Conservation (phyloP, 2,113 vertebrate species). For the Phaethon lepturus region DNA sequence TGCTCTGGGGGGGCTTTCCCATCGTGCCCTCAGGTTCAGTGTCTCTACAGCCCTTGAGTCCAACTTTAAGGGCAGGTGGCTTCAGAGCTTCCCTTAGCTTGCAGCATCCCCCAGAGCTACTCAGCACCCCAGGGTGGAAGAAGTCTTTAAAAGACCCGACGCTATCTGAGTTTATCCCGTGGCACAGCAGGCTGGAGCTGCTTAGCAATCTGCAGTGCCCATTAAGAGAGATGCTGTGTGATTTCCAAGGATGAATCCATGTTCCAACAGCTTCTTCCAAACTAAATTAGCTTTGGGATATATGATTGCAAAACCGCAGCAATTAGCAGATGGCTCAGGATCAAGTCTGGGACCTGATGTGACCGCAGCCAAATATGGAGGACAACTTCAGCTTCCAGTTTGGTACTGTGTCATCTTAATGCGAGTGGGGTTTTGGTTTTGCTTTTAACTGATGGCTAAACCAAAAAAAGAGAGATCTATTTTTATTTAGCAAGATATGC, state of each 20-base stretch:
- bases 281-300: conserved; percentile 48
- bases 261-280: conserved; percentile 48
- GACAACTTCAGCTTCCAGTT: neutral
- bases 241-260: conserved; percentile 30
- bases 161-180: neutral
- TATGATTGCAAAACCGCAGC: conserved; percentile 18
- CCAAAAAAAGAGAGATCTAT: neutral
- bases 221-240: neutral
- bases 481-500: conserved; percentile 54
- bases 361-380: neutral
- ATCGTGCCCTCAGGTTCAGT: neutral
- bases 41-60: neutral
- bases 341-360: conserved; percentile 35
- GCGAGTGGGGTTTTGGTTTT: neutral
- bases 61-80: neutral
- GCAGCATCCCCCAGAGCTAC: neutral
- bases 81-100: neutral
- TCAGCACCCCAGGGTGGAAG: neutral
- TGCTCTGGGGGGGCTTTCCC: neutral
- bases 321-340: conserved; percentile 61
- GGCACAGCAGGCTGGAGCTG: neutral
- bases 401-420: conserved; percentile 5
- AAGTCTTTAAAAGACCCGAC: neutral
- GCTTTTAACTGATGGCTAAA: conserved; percentile 29
- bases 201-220: neutral